phyloP scores from a whole-genome alignment of 2,797 vertebrate species.

The Tamandua tetradactyla region DNA sequence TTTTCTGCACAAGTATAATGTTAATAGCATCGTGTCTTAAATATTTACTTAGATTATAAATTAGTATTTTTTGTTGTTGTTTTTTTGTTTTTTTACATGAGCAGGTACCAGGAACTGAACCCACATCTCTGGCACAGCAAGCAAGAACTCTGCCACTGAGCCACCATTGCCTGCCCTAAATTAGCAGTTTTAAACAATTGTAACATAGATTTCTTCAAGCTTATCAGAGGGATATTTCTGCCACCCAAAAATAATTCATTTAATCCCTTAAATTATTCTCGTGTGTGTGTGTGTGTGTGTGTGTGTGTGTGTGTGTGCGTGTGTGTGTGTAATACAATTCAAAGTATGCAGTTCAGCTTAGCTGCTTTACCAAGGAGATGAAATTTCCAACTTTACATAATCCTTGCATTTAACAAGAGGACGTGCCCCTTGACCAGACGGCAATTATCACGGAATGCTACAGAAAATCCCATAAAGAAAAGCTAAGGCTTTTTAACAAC shows the following conservation, averaged over 20 bases:
- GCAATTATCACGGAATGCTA: neutral
- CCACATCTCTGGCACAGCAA: too few species aligned
- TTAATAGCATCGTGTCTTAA: neutral
- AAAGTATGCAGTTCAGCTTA: neutral
- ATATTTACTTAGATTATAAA: neutral
- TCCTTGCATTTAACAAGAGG: neutral
- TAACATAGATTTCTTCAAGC: neutral
- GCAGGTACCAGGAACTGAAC: too few species aligned
- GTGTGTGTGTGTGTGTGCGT: neutral
- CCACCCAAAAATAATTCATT: neutral
- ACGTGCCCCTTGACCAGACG: neutral
- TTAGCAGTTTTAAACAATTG: conserved; percentile 13
- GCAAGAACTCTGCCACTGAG: too few species aligned
- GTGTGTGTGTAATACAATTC: neutral
- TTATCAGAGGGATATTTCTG: conserved; percentile 17
- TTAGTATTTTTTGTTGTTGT: conserved; percentile 19
- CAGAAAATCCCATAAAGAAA: conserved; percentile 2
- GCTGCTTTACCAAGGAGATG: conserved; percentile 10
- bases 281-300: neutral
- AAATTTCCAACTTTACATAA: neutral
- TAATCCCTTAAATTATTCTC: conserved; percentile 19
- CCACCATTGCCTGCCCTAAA: too few species aligned
- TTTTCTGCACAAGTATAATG: neutral
- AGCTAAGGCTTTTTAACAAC: neutral
- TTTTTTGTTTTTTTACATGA: too few species aligned